Evolutionary conservation across 2,888 invertebrate species (phyloP), one percentile per base, ranked within the genome.

Genomic region (Sabatieria punctata): DNA sequence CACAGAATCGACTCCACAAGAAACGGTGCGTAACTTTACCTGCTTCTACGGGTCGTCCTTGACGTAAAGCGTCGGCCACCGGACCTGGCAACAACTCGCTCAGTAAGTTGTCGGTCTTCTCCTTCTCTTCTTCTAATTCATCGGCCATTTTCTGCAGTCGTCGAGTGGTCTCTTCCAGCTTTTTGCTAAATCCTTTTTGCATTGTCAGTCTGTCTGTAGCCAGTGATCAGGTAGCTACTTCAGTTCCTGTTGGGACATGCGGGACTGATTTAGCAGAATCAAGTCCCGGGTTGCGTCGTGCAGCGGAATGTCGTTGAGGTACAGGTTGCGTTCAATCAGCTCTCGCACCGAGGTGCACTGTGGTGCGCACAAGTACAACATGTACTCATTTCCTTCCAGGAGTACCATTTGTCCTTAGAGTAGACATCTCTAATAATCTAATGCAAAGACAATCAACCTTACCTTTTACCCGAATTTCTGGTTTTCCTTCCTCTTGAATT

Each of bases 151-250:
- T 59, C 53, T 67, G 65, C 52, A 68, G 49, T 39, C 56, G 64
- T 13, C 60, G 60, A 13, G 65, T 68, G 4, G 65, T 65, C 52
- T 68, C 66, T 47, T 69, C 68, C 24, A 68, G 53, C 37, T 62
- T 62, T 45, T 64, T 64, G 47, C 67, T 67, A 48, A 46, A 59
- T 43, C 13, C 18, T 21, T 25, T 37, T 27, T 41, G 42, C 11
- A 38, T 50, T n/a, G n/a, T n/a, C n/a, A n/a, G n/a, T n/a, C n/a
- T n/a, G n/a, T n/a, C n/a, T n/a, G n/a, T n/a, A 30, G 30, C 15
- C 30, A 30, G 30, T 15, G 15, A 15, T 30, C 30, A 44, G 22
- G 19, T 37, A 36, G 46, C 44, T 30, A 60, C 62, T 63, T 63
- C 39, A 61, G 46, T 41, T 62, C 63, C 6, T 60, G 57, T 47